These are phyloP conservation scores for Pissodes strobi DNA, from an alignment of 1,140 invertebrate genomes.

Conservation along the genomic window DNA sequence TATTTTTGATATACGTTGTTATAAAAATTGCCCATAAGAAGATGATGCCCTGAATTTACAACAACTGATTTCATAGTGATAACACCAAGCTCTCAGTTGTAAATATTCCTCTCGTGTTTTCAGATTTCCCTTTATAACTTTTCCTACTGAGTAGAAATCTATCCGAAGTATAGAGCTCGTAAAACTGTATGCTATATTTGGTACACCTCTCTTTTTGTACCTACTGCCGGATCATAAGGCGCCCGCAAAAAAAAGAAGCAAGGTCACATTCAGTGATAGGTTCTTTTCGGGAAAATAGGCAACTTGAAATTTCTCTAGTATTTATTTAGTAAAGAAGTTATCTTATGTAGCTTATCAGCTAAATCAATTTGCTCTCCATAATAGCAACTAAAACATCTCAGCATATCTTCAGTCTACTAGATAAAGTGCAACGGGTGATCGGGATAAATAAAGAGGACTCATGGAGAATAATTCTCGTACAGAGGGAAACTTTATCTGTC, in stretches of 20 bases:
- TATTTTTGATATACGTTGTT: constrained; percentile 7
- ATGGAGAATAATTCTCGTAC: background rate
- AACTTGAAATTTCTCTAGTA: background rate
- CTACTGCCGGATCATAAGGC: no score
- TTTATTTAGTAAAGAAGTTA: background rate
- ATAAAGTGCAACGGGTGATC: background rate
- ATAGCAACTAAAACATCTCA: background rate
- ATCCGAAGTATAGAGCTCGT: constrained; percentile 5
- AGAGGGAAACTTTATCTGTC: background rate
- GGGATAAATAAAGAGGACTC: background rate
- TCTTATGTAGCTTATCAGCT: background rate
- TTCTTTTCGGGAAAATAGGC: background rate
- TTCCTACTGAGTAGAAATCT: constrained; percentile 8
- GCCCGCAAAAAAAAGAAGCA: no score
- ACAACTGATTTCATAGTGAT: constrained; percentile 7
- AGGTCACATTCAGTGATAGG: no score
- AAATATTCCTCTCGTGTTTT: background rate
- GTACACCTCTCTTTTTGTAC: no score
- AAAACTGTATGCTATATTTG: no score
- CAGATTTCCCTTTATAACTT: constrained; percentile 8
- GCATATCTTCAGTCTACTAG: background rate
- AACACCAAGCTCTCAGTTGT: constrained; percentile 1
- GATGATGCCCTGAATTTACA: constrained; percentile 13
- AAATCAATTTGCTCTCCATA: background rate
- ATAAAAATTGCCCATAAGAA: constrained; percentile 21